Evolutionary conservation across 53 echinoderm and acorn worm genomes (phyloP).

Genomic region (Henricia sp.): DNA sequence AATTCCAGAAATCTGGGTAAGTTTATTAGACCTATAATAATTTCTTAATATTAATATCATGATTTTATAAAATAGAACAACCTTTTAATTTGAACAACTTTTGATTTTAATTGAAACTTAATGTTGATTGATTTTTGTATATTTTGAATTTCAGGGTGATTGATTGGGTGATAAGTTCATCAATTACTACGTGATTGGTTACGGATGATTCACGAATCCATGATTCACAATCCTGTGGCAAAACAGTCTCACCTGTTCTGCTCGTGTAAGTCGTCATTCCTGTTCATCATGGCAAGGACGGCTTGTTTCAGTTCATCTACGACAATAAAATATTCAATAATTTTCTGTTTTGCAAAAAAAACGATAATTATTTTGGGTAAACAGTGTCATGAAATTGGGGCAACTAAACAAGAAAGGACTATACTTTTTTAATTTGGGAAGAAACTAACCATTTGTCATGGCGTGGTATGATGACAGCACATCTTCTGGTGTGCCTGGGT

Average conservation of each 20-base stretch:
- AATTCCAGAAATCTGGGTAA: no score
- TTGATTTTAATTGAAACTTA: no score
- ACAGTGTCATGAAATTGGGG: not conserved
- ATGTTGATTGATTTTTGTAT: no score
- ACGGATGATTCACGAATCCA: no score
- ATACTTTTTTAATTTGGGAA: not conserved
- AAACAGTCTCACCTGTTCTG: slow-evolving; percentile 84
- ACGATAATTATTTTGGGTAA: not conserved
- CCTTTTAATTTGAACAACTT: no score
- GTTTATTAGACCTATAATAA: no score
- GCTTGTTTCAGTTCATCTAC: slow-evolving; percentile 96
- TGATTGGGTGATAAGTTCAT: no score
- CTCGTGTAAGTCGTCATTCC: slow-evolving; percentile 87
- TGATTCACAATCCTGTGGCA: no score
- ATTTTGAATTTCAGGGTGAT: no score
- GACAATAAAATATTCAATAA: not conserved
- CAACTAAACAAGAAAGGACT: not conserved
- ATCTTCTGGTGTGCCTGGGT: slow-evolving; percentile 28
- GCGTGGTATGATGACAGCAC: slow-evolving; percentile 56
- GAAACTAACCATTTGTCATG: slow-evolving; percentile 74
- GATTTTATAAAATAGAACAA: no score
- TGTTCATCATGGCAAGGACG: slow-evolving; percentile 84
- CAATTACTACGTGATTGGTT: no score
- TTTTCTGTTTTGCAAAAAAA: not conserved
- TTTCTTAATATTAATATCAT: no score